Evolutionary conservation across 1,140 invertebrate species (phyloP).

Genomic region (Caenorhabditis remanei): DNA sequence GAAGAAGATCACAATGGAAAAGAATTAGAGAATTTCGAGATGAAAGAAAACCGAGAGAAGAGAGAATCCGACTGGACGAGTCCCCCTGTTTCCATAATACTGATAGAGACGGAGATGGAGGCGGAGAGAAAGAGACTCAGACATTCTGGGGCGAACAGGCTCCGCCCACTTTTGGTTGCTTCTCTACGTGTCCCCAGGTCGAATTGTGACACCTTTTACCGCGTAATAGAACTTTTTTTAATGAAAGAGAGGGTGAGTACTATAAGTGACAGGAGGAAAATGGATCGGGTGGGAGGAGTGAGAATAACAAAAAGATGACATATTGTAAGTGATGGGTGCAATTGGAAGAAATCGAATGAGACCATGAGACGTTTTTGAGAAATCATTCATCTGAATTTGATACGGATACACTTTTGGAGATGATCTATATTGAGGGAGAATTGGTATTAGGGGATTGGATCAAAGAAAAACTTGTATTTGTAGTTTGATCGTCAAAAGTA

Average conservation of each 20-base stretch:
- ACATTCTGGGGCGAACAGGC: background rate
- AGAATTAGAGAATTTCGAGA: conserved; percentile 6
- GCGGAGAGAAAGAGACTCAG: conserved; percentile 27
- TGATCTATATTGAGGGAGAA: too few relatives aligned
- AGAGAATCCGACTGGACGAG: conserved; percentile 53
- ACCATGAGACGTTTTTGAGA: too few relatives aligned
- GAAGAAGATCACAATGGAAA: background rate
- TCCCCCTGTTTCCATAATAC: conserved; percentile 49
- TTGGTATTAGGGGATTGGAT: too few relatives aligned
- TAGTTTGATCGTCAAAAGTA: too few relatives aligned
- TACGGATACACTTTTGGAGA: too few relatives aligned
- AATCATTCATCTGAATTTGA: too few relatives aligned
- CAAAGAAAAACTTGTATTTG: too few relatives aligned
- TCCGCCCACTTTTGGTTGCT: conserved; percentile 30
- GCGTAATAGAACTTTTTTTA: conserved; percentile 16
- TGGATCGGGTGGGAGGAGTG: background rate
- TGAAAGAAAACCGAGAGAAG: conserved; percentile 22
- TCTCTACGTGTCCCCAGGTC: conserved; percentile 11
- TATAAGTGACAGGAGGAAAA: background rate
- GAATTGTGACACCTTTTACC: conserved; percentile 18
- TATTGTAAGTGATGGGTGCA: too few relatives aligned
- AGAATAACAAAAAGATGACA: background rate
- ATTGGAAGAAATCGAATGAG: too few relatives aligned
- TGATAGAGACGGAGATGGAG: conserved; percentile 37
- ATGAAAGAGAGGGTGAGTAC: conserved; percentile 7